A percentile compares a stretch with the other conserved stretches of the same genome.
phyloP scores from a whole-genome alignment of 1,140 invertebrate genomes.

The Xylocopa sonorina region DNA sequence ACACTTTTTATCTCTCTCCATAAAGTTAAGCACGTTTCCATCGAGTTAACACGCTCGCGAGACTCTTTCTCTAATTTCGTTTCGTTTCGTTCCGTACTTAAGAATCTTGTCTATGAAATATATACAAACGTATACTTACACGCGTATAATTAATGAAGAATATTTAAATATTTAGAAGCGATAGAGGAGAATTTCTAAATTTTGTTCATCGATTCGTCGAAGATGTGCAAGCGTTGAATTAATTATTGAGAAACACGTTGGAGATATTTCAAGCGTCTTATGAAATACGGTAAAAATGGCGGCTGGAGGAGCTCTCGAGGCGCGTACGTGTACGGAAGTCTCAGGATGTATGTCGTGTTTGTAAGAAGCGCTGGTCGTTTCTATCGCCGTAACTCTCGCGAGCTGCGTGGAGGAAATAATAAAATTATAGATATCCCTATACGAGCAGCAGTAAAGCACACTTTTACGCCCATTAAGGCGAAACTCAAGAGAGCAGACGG shows the following conservation, averaged over 20 bases:
- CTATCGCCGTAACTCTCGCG: constrained; percentile 16
- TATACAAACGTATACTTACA: too few relatives aligned
- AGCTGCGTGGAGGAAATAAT: constrained; percentile 27
- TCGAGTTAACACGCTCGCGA: too few relatives aligned
- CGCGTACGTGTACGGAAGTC: background rate
- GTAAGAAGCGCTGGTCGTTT: constrained; percentile 7
- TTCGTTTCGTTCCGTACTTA: too few relatives aligned
- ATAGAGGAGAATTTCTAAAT: too few relatives aligned
- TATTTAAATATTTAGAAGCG: too few relatives aligned
- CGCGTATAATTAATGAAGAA: too few relatives aligned
- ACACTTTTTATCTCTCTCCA: constrained; percentile 16
- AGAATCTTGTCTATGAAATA: too few relatives aligned
- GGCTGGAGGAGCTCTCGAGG: background rate
- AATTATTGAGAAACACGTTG: too few relatives aligned
- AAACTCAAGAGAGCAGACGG: constrained; percentile 27
- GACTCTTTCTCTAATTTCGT: too few relatives aligned
- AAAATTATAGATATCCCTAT: constrained; percentile 34
- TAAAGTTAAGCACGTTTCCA: background rate
- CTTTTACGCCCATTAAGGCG: constrained; percentile 48
- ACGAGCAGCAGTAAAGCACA: constrained; percentile 38
- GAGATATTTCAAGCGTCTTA: background rate
- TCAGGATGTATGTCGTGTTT: background rate
- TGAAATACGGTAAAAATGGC: too few relatives aligned
- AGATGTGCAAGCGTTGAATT: too few relatives aligned
- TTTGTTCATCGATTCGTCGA: too few relatives aligned